Conservation (phyloP, 2,888 invertebrate species). For the Sinelater perroti region DNA sequence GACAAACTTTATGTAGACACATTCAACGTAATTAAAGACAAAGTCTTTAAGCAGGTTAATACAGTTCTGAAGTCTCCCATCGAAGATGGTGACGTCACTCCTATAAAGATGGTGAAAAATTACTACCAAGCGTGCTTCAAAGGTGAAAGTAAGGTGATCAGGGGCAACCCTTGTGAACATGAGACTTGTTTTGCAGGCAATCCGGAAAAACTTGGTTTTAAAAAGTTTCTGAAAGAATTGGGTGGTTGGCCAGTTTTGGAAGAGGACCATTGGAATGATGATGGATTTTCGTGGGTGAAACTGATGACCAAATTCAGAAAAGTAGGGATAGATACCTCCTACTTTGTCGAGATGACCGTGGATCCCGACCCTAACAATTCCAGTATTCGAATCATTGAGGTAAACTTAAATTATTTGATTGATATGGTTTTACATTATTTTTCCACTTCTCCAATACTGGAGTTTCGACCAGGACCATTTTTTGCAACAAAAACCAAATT, state of each 20-base stretch:
- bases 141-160: conserved; percentile 42
- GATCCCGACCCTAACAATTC: conserved; percentile 40
- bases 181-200: no score
- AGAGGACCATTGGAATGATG: conserved; percentile 9
- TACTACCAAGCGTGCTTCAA: conserved; percentile 61
- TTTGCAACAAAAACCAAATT: not conserved
- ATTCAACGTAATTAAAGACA: conserved; percentile 59
- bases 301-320: not conserved
- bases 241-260: conserved; percentile 59
- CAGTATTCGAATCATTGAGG: conserved; percentile 32
- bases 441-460: no score
- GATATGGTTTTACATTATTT: no score
- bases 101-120: conserved; percentile 59
- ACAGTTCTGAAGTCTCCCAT: conserved; percentile 55
- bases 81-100: conserved; percentile 52
- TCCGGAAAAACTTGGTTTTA: conserved; percentile 76
- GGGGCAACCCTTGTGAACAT: no score
- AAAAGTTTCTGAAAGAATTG: conserved; percentile 66
- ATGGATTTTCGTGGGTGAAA: conserved; percentile 2
- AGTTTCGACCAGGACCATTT: no score
- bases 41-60: conserved; percentile 59
- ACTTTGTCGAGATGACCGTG: conserved; percentile 34
- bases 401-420: conserved; percentile 10
- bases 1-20: conserved; percentile 70
- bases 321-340: conserved; percentile 31